Evolutionary conservation across 2,888 invertebrate species (phyloP).

Genomic region (Ischnus inquisitorius): DNA sequence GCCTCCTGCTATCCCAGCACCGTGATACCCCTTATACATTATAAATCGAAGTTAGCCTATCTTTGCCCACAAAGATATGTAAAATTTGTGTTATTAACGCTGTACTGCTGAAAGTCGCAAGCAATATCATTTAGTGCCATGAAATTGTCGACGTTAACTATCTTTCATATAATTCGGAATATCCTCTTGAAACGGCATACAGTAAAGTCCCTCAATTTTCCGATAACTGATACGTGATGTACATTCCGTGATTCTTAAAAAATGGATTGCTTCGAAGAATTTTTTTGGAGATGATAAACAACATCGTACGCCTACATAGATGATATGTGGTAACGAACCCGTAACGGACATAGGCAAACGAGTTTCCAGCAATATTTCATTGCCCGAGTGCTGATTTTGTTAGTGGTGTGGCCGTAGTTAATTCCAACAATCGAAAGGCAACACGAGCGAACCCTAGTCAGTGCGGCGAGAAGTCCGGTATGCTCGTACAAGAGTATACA

Average conservation of each 20-base stretch:
- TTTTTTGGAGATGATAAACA: background rate
- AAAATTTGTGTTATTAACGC: no score
- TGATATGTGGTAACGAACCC: conserved; percentile 7
- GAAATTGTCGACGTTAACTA: no score
- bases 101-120: no score
- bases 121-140: no score
- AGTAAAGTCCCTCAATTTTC: no score
- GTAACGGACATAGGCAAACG: conserved; percentile 25
- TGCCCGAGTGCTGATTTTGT: conserved; percentile 59
- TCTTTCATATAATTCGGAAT: no score
- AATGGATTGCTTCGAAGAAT: background rate
- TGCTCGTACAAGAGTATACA: conserved; percentile 43
- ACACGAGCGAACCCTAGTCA: conserved; percentile 33
- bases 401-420: conserved; percentile 52
- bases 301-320: background rate
- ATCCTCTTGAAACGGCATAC: no score
- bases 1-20: conserved; percentile 74
- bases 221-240: no score
- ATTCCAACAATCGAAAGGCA: conserved; percentile 66
- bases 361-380: conserved; percentile 53
- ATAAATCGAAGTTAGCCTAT: conserved; percentile 43
- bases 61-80: background rate
- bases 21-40: conserved; percentile 25
- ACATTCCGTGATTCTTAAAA: background rate
- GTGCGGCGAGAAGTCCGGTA: conserved; percentile 17